Conservation (phyloP, 2,888 invertebrate genomes). For the Seira musarum region DNA sequence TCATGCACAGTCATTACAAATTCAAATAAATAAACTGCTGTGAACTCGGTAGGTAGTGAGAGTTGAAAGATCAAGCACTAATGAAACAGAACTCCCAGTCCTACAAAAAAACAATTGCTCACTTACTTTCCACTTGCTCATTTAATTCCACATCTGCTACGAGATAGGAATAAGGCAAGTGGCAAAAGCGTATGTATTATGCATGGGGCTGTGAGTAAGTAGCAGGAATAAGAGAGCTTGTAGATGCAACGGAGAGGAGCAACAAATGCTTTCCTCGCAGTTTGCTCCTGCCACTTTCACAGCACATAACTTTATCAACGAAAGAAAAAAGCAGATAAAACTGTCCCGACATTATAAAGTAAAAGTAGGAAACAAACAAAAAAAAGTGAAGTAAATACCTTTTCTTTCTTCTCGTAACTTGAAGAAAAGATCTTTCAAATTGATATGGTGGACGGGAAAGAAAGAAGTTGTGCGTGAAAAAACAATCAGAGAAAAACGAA, state of each 20-base stretch:
- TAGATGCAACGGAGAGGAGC: constrained; percentile 27
- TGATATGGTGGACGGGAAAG: constrained; percentile 18
- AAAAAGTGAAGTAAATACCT: constrained; percentile 38
- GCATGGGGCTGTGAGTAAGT: constrained; percentile 38
- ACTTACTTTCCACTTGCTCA: neutral
- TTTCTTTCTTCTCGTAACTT: constrained; percentile 19
- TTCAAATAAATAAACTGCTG: too few species aligned
- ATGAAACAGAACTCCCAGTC: constrained; percentile 10
- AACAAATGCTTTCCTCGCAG: constrained; percentile 43
- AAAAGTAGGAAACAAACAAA: constrained; percentile 36
- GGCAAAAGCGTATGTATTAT: constrained; percentile 39
- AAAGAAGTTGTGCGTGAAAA: constrained; percentile 54
- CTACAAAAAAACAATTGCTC: constrained; percentile 5
- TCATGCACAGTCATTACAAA: too few species aligned
- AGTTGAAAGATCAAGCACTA: constrained; percentile 44
- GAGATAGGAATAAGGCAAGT: neutral
- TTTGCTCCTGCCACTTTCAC: constrained; percentile 4
- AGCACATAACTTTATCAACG: constrained; percentile 17
- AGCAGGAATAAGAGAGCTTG: neutral
- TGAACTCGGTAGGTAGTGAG: neutral
- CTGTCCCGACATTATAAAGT: constrained; percentile 44
- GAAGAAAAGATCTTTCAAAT: constrained; percentile 31
- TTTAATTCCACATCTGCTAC: too few species aligned
- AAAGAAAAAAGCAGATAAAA: constrained; percentile 29
- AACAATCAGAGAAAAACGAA: constrained; percentile 45